phyloP scores from a whole-genome alignment of 2,888 invertebrate species.

The Balanococcus diminutus region DNA sequence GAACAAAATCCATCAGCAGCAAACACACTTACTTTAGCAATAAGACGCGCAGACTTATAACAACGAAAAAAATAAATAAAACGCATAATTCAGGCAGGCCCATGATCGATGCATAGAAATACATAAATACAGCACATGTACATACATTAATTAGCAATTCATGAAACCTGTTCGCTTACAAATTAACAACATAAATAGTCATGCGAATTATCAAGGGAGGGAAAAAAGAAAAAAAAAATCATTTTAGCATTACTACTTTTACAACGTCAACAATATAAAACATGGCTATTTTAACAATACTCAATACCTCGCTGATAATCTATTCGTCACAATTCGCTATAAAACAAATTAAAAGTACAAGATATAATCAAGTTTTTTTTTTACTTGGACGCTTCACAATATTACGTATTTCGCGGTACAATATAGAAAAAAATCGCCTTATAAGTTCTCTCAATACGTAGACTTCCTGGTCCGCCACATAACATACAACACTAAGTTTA shows the following conservation, averaged over 20 bases:
- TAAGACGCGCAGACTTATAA: not conserved
- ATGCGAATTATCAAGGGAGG: not conserved
- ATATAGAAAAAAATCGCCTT: not conserved
- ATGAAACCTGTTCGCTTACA: not conserved
- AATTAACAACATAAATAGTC: not conserved
- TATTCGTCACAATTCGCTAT: not conserved
- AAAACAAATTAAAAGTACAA: too few species aligned
- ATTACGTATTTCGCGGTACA: not conserved
- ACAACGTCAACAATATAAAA: not conserved
- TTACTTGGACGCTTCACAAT: not conserved
- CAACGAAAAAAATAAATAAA: not conserved
- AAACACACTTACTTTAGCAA: not conserved
- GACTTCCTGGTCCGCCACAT: not conserved
- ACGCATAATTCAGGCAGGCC: not conserved
- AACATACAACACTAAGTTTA: constrained; percentile 2
- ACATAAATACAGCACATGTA: not conserved
- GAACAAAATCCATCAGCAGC: not conserved
- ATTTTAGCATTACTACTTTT: not conserved
- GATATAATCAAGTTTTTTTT: too few species aligned
- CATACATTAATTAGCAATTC: not conserved
- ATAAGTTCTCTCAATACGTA: not conserved
- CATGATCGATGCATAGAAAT: not conserved
- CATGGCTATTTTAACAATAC: not conserved
- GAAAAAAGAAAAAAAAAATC: not conserved
- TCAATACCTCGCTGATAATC: not conserved